phyloP scores from a whole-genome alignment of 2,113 vertebrate species.

The Dolichotis patagonum region DNA sequence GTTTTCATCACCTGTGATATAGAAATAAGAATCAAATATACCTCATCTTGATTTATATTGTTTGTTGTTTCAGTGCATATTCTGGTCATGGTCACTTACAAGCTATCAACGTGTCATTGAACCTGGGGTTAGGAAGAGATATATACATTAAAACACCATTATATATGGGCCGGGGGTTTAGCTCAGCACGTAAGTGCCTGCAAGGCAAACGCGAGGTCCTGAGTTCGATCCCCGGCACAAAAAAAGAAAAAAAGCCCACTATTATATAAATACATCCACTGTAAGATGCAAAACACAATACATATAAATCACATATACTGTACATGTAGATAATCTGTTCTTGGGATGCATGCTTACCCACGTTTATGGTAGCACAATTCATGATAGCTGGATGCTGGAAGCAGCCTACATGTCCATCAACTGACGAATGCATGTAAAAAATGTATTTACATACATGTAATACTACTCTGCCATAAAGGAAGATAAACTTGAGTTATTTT shows the following conservation, averaged over 20 bases:
- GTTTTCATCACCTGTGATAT: neutral
- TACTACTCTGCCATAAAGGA: too few relatives aligned
- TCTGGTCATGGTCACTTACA: neutral
- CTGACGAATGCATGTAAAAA: too few relatives aligned
- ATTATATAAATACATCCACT: neutral
- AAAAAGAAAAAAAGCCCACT: too few relatives aligned
- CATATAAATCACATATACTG: neutral
- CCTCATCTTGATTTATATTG: neutral
- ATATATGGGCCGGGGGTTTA: too few relatives aligned
- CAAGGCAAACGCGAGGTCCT: too few relatives aligned
- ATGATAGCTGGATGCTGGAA: neutral
- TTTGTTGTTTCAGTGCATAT: neutral
- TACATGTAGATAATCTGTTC: too few relatives aligned
- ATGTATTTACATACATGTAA: too few relatives aligned
- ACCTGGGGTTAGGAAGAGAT: neutral
- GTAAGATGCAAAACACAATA: neutral
- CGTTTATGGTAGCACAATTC: neutral
- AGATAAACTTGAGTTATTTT: too few relatives aligned
- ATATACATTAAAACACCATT: fast-evolving
- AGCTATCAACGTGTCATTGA: neutral
- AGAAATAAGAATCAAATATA: neutral
- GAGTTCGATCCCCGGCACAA: too few relatives aligned
- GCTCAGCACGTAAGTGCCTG: too few relatives aligned
- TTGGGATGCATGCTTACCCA: too few relatives aligned
- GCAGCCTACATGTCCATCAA: neutral